Base-by-base conservation (phyloP, 1,140 invertebrate species). In the Eueides isabella region DNA sequence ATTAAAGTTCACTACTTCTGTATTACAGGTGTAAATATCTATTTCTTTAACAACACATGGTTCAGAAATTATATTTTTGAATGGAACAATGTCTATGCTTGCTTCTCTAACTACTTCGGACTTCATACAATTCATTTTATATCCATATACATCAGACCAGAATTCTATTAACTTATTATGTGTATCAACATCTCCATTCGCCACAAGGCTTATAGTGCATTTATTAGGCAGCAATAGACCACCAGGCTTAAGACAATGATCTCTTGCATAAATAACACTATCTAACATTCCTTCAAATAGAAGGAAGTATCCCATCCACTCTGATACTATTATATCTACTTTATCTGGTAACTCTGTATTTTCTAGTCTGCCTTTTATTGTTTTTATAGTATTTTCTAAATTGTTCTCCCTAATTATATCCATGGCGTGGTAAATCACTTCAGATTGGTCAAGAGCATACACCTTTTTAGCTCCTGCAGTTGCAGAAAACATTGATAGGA, bases 231-330 rank as follows among this genome's bases (percentile, higher is more conserved):
- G 94, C 66, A 99, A 94, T 38, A 95, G 82, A 4, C 96, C 95
- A 67, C 95, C 96, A 74, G 95, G 90, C 69, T 95, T 96, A 19
- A 99, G 94, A 94, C 97, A 98, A 78, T 97, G 96, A 84, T 99
- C 97, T 86, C 99, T 95, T 2, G 98, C 99, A 93, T 96, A 96
- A 35, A 99, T 95, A 26, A 98, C 96, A 89, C 97, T 97, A 86
- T 99, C 98, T 35, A 99, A 91, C 99, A 99, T 99, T 26, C 98
- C 98, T 94, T 99, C 99, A 87, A 99, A 99, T 7, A 99, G 94
- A 61, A 99, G 93, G 92, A 99, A 99, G 93, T 99, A 99, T 5
- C 99, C 99, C 99, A 99, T 99, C 99, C 99, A 99, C 93, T 99
- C 99, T 5, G 98, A 99, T 33, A 99, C 96, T 80, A 99, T 99